These are phyloP conservation scores for Aphodius sticticus DNA, from an alignment of 2,888 invertebrate genomes.

Conservation along the genomic window DNA sequence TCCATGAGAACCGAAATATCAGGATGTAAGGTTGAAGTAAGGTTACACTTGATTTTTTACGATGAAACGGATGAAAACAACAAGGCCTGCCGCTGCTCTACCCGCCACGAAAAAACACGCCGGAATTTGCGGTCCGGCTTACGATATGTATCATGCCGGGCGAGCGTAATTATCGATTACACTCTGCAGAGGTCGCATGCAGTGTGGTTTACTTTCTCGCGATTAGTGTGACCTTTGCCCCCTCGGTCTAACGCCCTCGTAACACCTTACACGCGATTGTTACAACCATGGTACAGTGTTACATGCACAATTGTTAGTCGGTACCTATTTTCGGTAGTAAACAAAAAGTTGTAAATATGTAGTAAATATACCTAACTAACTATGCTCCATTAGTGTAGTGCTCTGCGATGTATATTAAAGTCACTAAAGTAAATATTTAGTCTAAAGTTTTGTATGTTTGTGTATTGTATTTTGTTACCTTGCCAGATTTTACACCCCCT, in stretches of 20 bases:
- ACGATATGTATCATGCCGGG: background rate
- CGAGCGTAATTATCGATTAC: background rate
- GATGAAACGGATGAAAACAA: slow-evolving; percentile 4
- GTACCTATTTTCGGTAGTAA: background rate
- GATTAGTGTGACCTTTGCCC: slow-evolving; percentile 57
- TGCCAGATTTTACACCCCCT: no score
- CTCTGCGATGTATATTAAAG: no score
- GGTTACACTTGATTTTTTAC: slow-evolving; percentile 23
- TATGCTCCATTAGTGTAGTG: no score
- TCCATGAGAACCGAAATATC: slow-evolving; percentile 24
- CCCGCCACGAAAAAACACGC: background rate
- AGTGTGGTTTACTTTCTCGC: slow-evolving; percentile 55
- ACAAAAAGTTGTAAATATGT: background rate
- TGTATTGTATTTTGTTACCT: no score
- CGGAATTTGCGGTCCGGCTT: background rate
- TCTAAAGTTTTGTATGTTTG: no score
- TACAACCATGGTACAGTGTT: background rate
- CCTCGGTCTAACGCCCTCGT: slow-evolving; percentile 54
- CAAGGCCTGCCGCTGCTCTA: background rate
- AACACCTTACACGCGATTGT: slow-evolving; percentile 50
- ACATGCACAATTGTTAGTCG: background rate
- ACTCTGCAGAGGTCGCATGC: slow-evolving; percentile 27
- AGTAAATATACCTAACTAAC: no score
- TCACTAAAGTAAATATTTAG: no score
- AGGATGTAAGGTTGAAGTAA: slow-evolving; percentile 25